phyloP scores from a whole-genome alignment of 2,888 invertebrate genomes.

The Bugulina stolonifera region DNA sequence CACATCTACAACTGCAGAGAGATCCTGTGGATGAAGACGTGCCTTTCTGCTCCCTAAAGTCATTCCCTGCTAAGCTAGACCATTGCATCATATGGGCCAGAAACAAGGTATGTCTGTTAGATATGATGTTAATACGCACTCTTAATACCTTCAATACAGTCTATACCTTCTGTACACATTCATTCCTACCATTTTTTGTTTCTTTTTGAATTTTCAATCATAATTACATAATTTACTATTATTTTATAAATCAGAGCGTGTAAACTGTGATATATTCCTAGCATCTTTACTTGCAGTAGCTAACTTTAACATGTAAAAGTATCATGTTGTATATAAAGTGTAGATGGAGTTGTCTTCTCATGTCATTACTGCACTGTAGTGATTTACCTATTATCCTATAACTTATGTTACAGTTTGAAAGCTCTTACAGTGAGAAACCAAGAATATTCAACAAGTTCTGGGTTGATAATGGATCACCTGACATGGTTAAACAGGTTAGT shows the following conservation, averaged over 20 bases:
- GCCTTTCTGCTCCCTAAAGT: conserved; percentile 54
- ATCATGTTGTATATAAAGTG: too few species aligned
- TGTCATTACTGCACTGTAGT: neutral
- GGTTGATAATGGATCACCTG: conserved; percentile 28
- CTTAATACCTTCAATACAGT: too few species aligned
- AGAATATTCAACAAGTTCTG: conserved; percentile 49
- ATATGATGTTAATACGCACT: too few species aligned
- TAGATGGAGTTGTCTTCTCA: too few species aligned
- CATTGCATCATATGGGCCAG: conserved; percentile 56
- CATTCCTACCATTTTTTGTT: too few species aligned
- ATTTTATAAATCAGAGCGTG: too few species aligned
- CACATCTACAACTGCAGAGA: conserved; percentile 34
- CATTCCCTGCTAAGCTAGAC: conserved; percentile 54
- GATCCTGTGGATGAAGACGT: conserved; percentile 52
- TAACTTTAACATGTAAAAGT: too few species aligned
- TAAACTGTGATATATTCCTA: too few species aligned
- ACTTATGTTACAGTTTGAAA: conserved; percentile 53
- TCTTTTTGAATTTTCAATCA: too few species aligned
- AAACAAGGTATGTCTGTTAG: conserved; percentile 53
- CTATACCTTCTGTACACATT: too few species aligned
- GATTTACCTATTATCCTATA: neutral
- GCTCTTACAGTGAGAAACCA: conserved; percentile 48
- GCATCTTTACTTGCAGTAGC: too few species aligned
- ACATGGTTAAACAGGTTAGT: neutral
- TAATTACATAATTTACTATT: too few species aligned